Conservation (phyloP, 2,797 vertebrate species). For the Melopsittacus undulatus region DNA sequence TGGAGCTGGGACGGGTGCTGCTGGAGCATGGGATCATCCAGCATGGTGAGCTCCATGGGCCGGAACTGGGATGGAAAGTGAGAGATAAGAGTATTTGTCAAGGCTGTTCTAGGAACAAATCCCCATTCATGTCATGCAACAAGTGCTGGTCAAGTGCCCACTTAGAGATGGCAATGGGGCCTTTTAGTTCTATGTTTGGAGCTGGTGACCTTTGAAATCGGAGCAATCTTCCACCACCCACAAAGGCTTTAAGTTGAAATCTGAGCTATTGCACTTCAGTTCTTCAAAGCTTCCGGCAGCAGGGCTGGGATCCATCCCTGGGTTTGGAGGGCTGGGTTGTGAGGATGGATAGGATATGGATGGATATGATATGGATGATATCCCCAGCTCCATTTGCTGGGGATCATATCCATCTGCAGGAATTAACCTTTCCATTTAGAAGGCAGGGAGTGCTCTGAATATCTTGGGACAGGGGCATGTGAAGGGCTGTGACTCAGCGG, state of each 20-base stretch:
- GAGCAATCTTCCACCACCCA: background rate
- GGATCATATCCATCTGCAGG: background rate
- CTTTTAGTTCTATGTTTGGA: conserved; percentile 64
- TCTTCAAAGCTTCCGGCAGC: conserved; percentile 5
- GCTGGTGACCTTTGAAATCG: conserved; percentile 46
- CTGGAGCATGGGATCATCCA: conserved; percentile 88
- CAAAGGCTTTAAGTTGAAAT: conserved; percentile 34
- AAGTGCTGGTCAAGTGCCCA: conserved; percentile 63
- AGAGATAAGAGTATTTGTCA: background rate
- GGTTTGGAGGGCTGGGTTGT: background rate
- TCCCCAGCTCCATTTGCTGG: background rate
- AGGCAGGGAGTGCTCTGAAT: background rate
- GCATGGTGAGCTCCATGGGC: conserved; percentile 77
- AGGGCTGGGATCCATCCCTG: background rate
- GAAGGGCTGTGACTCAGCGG: background rate
- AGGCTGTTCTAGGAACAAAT: conserved; percentile 19
- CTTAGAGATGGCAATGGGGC: conserved; percentile 23
- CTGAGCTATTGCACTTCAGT: background rate
- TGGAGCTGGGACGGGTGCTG: conserved; percentile 81
- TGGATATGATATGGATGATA: background rate
- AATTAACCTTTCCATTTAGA: background rate
- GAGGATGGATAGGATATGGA: background rate
- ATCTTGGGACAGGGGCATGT: background rate
- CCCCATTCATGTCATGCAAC: conserved; percentile 22
- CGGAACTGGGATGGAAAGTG: fast-evolving